Percentiles rank a stretch among this genome's conserved stretches.
These are phyloP conservation scores for Cylindroiulus punctatus DNA, from an alignment of 2,888 invertebrate genomes.

Conservation along the genomic window DNA sequence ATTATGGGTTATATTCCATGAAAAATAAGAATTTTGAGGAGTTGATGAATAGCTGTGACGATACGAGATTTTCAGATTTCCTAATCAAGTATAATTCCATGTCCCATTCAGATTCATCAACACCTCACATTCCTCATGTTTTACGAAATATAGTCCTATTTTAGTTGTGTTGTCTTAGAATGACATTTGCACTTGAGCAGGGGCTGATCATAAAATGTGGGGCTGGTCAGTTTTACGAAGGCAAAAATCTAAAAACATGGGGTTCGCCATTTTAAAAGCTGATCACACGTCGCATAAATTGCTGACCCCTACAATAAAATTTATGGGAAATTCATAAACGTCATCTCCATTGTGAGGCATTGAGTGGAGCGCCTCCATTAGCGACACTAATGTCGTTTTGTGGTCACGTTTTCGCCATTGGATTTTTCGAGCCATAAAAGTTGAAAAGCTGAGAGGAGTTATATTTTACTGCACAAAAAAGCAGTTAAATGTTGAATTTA, in stretches of 20 bases:
- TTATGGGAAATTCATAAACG: neutral
- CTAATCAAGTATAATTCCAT: neutral
- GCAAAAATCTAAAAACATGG: neutral
- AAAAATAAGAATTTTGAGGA: too few relatives aligned
- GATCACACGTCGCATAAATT: neutral
- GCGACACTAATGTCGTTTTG: neutral
- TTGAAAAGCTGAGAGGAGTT: neutral
- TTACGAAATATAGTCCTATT: too few relatives aligned
- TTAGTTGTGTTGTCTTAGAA: too few relatives aligned
- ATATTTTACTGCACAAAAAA: neutral
- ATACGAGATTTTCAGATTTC: too few relatives aligned
- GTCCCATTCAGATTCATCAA: too few relatives aligned
- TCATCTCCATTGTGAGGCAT: conserved; percentile 3
- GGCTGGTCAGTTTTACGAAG: neutral
- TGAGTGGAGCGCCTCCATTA: neutral
- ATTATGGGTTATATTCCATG: too few relatives aligned
- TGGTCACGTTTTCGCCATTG: conserved; percentile 25
- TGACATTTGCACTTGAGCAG: too few relatives aligned
- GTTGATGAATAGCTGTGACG: too few relatives aligned
- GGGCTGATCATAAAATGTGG: neutral
- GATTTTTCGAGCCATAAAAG: conserved; percentile 9
- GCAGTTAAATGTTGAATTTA: neutral
- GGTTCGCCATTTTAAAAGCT: neutral
- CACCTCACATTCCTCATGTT: too few relatives aligned
- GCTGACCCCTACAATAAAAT: neutral